These are phyloP conservation scores for Meliscaeva auricollis DNA, from an alignment of 2,888 invertebrate genomes.

Conservation along the genomic window DNA sequence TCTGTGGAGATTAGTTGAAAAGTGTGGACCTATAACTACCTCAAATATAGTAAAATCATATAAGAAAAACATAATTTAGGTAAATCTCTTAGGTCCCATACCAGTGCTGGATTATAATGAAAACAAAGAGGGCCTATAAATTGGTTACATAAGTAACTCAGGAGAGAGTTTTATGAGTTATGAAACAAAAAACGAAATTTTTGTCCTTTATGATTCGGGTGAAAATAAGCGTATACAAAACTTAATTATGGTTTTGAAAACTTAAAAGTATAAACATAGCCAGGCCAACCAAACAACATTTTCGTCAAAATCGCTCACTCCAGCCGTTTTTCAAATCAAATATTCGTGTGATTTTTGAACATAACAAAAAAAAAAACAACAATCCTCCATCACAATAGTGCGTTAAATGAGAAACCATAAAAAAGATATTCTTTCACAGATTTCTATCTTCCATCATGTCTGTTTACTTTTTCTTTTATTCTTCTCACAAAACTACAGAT, in stretches of 20 bases:
- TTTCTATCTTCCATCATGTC: conserved; percentile 53
- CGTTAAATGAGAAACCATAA: conserved; percentile 72
- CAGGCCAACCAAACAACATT: too few relatives aligned
- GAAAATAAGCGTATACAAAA: too few relatives aligned
- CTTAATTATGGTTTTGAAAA: too few relatives aligned
- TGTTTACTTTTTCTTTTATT: conserved; percentile 29
- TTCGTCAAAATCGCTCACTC: not conserved
- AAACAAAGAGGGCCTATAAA: not conserved
- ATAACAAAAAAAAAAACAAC: conserved; percentile 18
- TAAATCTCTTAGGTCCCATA: not conserved
- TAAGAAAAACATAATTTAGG: not conserved
- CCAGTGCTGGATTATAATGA: not conserved
- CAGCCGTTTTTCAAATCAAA: conserved; percentile 34
- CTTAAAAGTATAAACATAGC: too few relatives aligned
- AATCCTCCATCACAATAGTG: conserved; percentile 60
- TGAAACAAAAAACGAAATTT: too few relatives aligned
- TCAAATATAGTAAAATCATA: not conserved
- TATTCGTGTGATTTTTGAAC: conserved; percentile 52
- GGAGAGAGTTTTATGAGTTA: too few relatives aligned
- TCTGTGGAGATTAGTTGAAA: conserved; percentile 67
- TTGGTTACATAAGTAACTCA: too few relatives aligned
- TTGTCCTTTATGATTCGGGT: too few relatives aligned
- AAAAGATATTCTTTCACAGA: conserved; percentile 53
- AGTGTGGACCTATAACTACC: conserved; percentile 39
- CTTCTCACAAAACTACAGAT: conserved; percentile 39